Conservation (phyloP, 2,888 invertebrate species). For the Coecobrya sp. region DNA sequence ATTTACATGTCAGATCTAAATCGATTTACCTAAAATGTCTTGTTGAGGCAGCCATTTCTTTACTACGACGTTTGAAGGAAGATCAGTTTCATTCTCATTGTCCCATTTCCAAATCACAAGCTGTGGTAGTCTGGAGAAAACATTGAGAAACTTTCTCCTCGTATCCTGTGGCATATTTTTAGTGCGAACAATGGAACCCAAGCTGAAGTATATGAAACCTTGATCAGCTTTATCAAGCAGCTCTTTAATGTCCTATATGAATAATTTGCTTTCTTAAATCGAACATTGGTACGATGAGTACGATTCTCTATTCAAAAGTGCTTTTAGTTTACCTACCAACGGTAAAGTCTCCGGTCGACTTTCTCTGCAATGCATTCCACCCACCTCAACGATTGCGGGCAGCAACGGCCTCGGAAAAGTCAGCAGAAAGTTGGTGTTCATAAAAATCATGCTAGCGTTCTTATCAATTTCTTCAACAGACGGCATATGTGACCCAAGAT, state of each 20-base stretch:
- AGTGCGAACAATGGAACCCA: constrained; percentile 95
- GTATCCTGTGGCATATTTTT: constrained; percentile 93
- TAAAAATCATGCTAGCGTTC: constrained; percentile 93
- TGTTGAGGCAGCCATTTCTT: constrained; percentile 93
- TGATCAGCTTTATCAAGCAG: constrained; percentile 86
- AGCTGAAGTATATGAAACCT: constrained; percentile 94
- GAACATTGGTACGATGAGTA: too few species aligned
- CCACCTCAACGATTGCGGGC: constrained; percentile 92
- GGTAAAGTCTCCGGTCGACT: constrained; percentile 91
- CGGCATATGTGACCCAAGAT: constrained; percentile 90
- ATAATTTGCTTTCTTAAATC: not conserved
- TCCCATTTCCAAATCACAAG: constrained; percentile 96
- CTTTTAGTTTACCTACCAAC: constrained; percentile 89
- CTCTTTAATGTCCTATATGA: not conserved
- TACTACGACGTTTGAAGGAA: constrained; percentile 90
- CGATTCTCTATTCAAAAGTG: too few species aligned
- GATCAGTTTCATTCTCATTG: constrained; percentile 89
- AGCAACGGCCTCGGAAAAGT: constrained; percentile 92
- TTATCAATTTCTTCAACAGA: constrained; percentile 91
- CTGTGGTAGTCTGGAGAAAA: constrained; percentile 93
- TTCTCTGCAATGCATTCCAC: constrained; percentile 88
- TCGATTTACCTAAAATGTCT: constrained; percentile 91
- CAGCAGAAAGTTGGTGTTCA: constrained; percentile 94
- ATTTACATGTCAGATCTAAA: constrained; percentile 88
- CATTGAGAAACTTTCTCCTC: constrained; percentile 91